Conservation (phyloP, 30 jellyfish, hydroid and myxozoan genomes). For the Mastigias papua region DNA sequence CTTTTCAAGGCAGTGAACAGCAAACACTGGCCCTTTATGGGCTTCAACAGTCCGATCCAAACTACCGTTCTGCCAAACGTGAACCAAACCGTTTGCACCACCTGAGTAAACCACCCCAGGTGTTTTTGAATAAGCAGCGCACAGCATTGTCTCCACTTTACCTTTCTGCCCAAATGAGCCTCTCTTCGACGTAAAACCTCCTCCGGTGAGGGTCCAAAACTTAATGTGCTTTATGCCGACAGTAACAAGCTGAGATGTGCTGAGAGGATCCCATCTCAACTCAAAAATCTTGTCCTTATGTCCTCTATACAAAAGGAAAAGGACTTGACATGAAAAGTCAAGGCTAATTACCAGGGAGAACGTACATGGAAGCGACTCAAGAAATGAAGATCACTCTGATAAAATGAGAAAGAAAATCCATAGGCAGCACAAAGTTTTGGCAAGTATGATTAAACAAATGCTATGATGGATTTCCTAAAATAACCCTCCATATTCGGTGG, state of each 20-base stretch:
- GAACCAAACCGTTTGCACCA: slow-evolving; percentile 77
- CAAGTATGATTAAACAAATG: too few species aligned
- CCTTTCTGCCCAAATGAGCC: slow-evolving; percentile 91
- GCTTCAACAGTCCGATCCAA: slow-evolving; percentile 82
- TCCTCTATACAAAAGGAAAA: slow-evolving; percentile 60
- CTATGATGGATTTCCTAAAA: too few species aligned
- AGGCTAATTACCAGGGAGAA: not conserved
- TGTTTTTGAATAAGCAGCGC: slow-evolving; percentile 84
- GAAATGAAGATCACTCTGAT: too few species aligned
- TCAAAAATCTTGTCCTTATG: slow-evolving; percentile 98
- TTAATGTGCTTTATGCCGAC: slow-evolving; percentile 95
- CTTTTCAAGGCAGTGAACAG: slow-evolving; percentile 94
- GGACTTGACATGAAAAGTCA: too few species aligned
- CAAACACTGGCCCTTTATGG: slow-evolving; percentile 94
- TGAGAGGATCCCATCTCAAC: slow-evolving; percentile 87
- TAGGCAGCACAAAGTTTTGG: too few species aligned
- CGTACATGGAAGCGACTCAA: too few species aligned
- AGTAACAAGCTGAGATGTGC: slow-evolving; percentile 79
- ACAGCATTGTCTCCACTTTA: slow-evolving; percentile 88
- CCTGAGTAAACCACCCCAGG: slow-evolving; percentile 92
- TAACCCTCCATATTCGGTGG: too few species aligned
- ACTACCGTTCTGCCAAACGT: slow-evolving; percentile 82
- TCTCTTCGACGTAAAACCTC: slow-evolving; percentile 94
- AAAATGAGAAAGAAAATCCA: too few species aligned
- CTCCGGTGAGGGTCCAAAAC: slow-evolving; percentile 96